phyloP scores from a whole-genome alignment of 2,113 vertebrate genomes.

The Trogon melanurus region DNA sequence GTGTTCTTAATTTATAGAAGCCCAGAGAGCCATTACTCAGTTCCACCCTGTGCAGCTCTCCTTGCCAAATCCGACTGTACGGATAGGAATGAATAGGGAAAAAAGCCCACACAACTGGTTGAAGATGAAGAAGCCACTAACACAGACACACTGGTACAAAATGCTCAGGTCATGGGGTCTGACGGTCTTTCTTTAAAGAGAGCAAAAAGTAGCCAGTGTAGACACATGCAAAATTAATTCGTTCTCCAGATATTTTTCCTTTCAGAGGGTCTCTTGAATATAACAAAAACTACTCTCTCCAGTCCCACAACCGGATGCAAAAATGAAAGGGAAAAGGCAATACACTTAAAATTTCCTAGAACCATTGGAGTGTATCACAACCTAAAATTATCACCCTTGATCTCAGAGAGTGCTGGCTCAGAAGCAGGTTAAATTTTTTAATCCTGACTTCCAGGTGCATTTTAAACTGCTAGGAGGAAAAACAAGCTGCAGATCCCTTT shows the following conservation, averaged over 20 bases:
- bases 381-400: background rate
- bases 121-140: constrained; percentile 13
- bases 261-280: background rate
- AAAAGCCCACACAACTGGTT: constrained; percentile 20
- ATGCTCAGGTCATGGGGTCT: constrained; percentile 16
- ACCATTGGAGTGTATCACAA: background rate
- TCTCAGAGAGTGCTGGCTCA: background rate
- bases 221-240: background rate
- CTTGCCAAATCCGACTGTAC: constrained; percentile 58
- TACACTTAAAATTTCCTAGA: background rate
- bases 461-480: background rate
- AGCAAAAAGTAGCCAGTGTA: background rate
- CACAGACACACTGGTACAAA: background rate
- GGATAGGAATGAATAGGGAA: constrained; percentile 38
- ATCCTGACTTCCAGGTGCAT: background rate
- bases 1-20: constrained; percentile 72
- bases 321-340: background rate
- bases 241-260: background rate
- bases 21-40: constrained; percentile 58
- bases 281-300: background rate
- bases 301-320: background rate
- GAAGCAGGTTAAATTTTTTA: background rate
- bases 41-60: background rate
- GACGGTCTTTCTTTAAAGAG: background rate
- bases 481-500: background rate